These are phyloP conservation scores for Heliconius ismenius DNA, from an alignment of 2,888 invertebrate species.

Conservation along the genomic window DNA sequence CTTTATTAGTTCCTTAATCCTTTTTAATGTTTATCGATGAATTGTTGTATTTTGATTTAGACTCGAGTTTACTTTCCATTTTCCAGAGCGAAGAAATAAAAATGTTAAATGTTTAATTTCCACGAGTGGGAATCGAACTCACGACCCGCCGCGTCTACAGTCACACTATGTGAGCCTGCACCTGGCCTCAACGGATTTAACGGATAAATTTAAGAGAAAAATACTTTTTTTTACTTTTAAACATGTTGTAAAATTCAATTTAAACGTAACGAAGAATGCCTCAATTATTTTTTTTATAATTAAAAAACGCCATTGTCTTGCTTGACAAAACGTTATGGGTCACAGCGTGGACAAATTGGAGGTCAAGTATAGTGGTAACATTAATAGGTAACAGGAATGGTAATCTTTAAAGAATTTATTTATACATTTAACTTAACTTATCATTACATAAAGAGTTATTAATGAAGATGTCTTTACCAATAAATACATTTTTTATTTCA, in stretches of 20 bases:
- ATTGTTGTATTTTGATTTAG: background rate
- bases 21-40: background rate
- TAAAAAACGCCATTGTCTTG: conserved; percentile 19
- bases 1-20: conserved; percentile 24
- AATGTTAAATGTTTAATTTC: no score
- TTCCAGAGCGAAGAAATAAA: no score
- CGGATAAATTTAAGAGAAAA: background rate
- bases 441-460: no score
- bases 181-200: background rate
- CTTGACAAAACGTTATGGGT: conserved; percentile 23
- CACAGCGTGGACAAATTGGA: conserved; percentile 26
- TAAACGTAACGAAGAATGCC: background rate
- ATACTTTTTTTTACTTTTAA: background rate
- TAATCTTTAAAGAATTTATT: background rate
- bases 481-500: no score
- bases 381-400: background rate
- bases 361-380: conserved; percentile 15
- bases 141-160: no score
- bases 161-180: no score
- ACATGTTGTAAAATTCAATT: conserved; percentile 9
- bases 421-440: background rate
- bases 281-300: conserved; percentile 11
- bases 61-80: background rate
- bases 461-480: no score
- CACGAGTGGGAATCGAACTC: no score